phyloP scores from a whole-genome alignment of 1,140 invertebrate species.

The Macrobrachium rosenbergii region DNA sequence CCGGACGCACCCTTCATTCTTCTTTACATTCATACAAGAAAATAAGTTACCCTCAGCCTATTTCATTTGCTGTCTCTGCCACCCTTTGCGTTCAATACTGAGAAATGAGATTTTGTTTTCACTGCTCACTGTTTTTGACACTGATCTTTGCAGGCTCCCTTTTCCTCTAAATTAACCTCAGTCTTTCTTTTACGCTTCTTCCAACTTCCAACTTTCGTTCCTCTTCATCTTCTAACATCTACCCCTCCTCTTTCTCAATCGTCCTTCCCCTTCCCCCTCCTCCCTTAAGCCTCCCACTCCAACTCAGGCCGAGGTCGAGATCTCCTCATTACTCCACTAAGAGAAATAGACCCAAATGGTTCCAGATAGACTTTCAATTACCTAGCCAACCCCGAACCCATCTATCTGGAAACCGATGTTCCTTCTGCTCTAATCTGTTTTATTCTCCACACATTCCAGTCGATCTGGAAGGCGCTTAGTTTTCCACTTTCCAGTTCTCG shows the following conservation, averaged over 20 bases:
- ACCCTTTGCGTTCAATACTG: background rate
- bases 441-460: conserved; percentile 65
- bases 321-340: conserved; percentile 63
- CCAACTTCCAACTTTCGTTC: background rate
- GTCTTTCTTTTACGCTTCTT: background rate
- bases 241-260: background rate
- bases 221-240: background rate
- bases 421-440: conserved; percentile 66
- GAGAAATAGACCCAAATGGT: conserved; percentile 63
- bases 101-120: too few species aligned
- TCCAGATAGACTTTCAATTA: conserved; percentile 63
- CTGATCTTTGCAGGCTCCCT: background rate
- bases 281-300: background rate
- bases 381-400: conserved; percentile 61
- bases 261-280: background rate
- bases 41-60: background rate
- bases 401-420: conserved; percentile 66
- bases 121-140: background rate
- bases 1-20: too few species aligned
- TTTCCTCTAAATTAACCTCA: background rate
- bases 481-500: conserved; percentile 65
- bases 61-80: background rate
- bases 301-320: conserved; percentile 52
- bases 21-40: too few species aligned
- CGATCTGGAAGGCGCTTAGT: conserved; percentile 66